Evolutionary conservation across 1,140 invertebrate genomes (phyloP).

Genomic region (Apis cerana): DNA sequence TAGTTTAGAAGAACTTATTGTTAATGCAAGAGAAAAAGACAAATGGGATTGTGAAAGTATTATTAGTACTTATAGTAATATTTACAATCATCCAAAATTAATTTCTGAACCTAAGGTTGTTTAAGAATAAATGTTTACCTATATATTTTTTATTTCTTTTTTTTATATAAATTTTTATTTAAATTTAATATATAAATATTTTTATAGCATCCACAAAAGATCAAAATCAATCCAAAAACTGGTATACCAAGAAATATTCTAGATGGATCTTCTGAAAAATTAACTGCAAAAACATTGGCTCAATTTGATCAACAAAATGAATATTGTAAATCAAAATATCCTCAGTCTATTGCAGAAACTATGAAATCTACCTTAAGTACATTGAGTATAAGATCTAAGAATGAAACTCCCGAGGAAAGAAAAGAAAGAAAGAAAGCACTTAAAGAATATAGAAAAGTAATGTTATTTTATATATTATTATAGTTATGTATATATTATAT

Average conservation of each 20-base stretch:
- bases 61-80: conserved; percentile 93
- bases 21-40: conserved; percentile 83
- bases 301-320: conserved; percentile 84
- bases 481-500: too few species aligned
- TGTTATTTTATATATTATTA: conserved; percentile 1
- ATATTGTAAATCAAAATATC: conserved; percentile 68
- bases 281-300: conserved; percentile 87
- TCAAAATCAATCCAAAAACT: conserved; percentile 87
- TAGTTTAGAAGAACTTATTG: conserved; percentile 83
- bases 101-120: conserved; percentile 88
- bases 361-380: conserved; percentile 86
- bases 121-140: conserved; percentile 23
- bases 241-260: conserved; percentile 88
- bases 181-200: not conserved
- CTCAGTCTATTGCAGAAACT: conserved; percentile 84
- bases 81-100: conserved; percentile 95
- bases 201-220: conserved; percentile 82
- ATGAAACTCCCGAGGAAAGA: conserved; percentile 92
- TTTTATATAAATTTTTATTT: not conserved
- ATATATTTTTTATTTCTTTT: not conserved
- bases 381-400: conserved; percentile 88
- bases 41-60: conserved; percentile 98
- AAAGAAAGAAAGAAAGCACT: conserved; percentile 90
- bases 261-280: conserved; percentile 79
- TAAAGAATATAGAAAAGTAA: conserved; percentile 89